Evolutionary conservation across 2,797 vertebrate species (phyloP).

Genomic region (Lutjanus campechanus): DNA sequence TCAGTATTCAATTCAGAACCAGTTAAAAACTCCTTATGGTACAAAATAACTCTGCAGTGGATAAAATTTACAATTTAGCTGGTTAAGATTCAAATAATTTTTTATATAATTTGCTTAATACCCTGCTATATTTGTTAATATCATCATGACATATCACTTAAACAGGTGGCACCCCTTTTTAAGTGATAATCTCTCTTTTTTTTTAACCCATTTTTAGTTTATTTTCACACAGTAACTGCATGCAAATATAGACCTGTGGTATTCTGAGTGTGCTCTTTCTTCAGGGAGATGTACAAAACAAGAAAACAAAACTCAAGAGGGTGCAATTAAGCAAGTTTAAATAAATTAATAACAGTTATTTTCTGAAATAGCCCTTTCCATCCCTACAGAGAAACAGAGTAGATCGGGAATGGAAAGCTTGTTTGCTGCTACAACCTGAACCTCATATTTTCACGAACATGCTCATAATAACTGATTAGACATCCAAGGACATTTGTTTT

Average conservation of each 20-base stretch:
- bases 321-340: conserved; percentile 5
- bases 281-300: neutral
- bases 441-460: neutral
- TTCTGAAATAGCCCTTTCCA: neutral
- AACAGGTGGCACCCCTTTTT: too few species aligned
- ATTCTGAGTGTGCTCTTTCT: neutral
- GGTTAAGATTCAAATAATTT: too few species aligned
- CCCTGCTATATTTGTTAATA: too few species aligned
- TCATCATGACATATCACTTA: too few species aligned
- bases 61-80: too few species aligned
- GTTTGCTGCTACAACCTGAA: neutral
- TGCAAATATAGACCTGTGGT: conserved; percentile 1
- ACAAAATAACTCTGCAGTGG: too few species aligned
- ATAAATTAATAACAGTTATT: neutral
- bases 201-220: too few species aligned
- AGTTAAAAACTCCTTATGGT: too few species aligned
- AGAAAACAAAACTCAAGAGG: conserved; percentile 11
- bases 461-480: neutral
- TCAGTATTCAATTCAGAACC: too few species aligned
- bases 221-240: too few species aligned
- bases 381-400: neutral
- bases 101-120: too few species aligned
- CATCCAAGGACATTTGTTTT: neutral
- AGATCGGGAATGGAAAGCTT: neutral
- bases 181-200: too few species aligned